Evolutionary conservation across 2,113 vertebrate genomes (phyloP), one percentile per base, ranked within the genome.

Genomic region (Megalops atlanticus): DNA sequence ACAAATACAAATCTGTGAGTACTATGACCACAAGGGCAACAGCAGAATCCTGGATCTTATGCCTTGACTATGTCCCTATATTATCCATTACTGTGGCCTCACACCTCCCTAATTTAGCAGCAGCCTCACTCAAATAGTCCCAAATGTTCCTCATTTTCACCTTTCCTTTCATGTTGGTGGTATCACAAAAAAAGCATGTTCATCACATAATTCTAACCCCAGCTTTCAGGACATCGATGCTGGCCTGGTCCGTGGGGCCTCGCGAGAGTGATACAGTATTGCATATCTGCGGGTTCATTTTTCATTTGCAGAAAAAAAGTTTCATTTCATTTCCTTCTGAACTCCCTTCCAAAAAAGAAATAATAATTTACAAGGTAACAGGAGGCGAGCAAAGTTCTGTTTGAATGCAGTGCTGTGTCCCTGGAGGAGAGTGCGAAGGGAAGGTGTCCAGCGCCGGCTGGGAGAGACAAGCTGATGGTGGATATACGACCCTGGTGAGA

Each of bases 401-500:
- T 45, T 77, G 76, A 58, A 72, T 10, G 27, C 47, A 47, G 39
- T 54, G 1, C 27, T 74, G 49, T 45, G 35, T 24, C 24, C 31
- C 40, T 33, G 10, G 40, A 27, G 35, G 72, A 69, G 45, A 0
- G 72, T 21, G 72, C 24, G 45, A 40, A 18, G 41, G 33, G 75
- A 54, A 33, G 24, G 15, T 40, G 4, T 14, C 33, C 72, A 41
- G 81, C 74, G 39, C 27, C 1, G 3, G 78, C 68, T 72, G n/a
- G 80, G 82, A n/a, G 78, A 80, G 41, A 0, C 16, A 39, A 78
- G 80, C 75, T 3, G 24, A 68, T 8, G 38, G 58, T 86, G 16
- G 84, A 72, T 82, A 84, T 89, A 80, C 68, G 87, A 86, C 36
- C 84, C 87, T 90, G 91, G 92, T 91, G 90, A 92, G 87, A 82